These are phyloP conservation scores for Anthoscopus minutus DNA, from an alignment of 2,113 vertebrate genomes.

Conservation along the genomic window DNA sequence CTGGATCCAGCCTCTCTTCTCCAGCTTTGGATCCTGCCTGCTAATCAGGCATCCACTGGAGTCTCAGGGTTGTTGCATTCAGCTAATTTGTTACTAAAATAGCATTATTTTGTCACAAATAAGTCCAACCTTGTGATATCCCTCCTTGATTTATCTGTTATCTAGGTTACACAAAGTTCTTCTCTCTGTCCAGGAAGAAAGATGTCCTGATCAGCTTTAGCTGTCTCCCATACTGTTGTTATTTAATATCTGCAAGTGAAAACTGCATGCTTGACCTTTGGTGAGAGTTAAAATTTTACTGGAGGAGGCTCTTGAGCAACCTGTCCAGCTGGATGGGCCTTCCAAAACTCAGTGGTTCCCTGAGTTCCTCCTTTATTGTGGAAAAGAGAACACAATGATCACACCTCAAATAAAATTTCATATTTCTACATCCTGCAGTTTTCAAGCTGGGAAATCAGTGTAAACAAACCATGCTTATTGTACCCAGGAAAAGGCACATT, in stretches of 20 bases:
- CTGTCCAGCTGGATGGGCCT: background rate
- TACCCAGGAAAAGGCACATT: background rate
- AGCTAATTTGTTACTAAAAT: background rate
- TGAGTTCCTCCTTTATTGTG: background rate
- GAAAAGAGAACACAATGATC: too few species aligned
- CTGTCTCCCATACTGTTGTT: background rate
- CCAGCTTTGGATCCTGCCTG: background rate
- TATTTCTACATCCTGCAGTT: background rate
- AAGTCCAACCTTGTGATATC: background rate
- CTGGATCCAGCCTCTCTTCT: background rate
- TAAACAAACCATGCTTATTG: background rate
- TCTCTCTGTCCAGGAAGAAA: background rate
- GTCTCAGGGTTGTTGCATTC: background rate
- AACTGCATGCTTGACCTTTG: background rate
- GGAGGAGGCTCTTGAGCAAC: background rate
- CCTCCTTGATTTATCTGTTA: background rate
- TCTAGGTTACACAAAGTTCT: fast-evolving
- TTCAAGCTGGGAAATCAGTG: background rate
- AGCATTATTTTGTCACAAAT: background rate
- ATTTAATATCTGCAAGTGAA: background rate
- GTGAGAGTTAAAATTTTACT: background rate
- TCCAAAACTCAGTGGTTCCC: background rate
- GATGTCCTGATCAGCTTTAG: background rate
- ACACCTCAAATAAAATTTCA: background rate
- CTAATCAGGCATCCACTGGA: background rate